Percentiles rank a stretch among this genome's conserved stretches.
Conservation (phyloP, 2,888 invertebrate species). For the Aethes cnicana region DNA sequence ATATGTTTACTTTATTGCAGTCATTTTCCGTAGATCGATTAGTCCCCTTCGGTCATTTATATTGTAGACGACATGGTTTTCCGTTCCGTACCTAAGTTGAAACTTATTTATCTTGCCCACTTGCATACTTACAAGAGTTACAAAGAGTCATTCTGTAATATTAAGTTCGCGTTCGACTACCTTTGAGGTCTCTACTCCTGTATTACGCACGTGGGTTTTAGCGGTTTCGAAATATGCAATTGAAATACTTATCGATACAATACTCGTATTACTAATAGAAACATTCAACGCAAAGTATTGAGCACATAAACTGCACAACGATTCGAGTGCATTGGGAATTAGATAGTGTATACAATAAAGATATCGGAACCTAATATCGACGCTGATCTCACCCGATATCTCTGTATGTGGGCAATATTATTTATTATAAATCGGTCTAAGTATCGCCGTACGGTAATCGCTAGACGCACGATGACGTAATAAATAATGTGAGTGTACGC, state of each 20-base stretch:
- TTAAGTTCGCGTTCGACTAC: no score
- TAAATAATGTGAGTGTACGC: neutral
- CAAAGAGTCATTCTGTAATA: no score
- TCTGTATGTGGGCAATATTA: slow-evolving; percentile 16
- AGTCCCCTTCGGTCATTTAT: neutral
- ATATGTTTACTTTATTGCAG: slow-evolving; percentile 2
- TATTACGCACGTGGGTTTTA: no score
- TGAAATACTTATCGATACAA: no score
- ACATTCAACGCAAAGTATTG: no score
- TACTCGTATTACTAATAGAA: no score
- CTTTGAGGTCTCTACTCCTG: no score
- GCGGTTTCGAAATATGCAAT: no score
- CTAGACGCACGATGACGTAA: slow-evolving; percentile 14
- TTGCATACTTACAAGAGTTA: no score
- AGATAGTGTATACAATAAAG: slow-evolving; percentile 11
- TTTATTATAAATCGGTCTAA: slow-evolving; percentile 10
- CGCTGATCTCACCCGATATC: slow-evolving; percentile 6
- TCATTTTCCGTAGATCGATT: slow-evolving; percentile 13
- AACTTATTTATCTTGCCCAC: no score
- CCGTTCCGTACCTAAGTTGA: no score
- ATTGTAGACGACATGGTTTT: no score
- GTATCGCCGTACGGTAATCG: slow-evolving; percentile 3
- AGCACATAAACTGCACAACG: slow-evolving; percentile 23
- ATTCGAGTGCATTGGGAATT: slow-evolving; percentile 20
- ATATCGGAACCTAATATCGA: slow-evolving; percentile 12